Conservation (phyloP, 2,888 invertebrate species). For the Cryptus armator region DNA sequence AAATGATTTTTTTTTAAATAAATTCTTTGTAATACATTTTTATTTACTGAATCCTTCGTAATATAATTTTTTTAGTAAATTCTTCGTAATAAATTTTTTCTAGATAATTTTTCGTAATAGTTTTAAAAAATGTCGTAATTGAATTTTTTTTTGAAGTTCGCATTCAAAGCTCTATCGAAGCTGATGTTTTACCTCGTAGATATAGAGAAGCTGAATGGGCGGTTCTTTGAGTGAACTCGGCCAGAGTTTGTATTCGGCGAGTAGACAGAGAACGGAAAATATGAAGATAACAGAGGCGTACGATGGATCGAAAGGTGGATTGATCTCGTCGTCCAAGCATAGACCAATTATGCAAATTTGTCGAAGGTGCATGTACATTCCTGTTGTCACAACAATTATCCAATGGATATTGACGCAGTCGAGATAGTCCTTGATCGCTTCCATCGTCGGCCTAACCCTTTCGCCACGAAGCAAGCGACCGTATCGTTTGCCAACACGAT, state of each 20-base stretch:
- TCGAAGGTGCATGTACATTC: constrained; percentile 82
- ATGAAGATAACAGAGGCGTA: constrained; percentile 81
- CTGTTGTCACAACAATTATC: constrained; percentile 80
- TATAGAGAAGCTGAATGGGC: constrained; percentile 80
- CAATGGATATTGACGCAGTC: constrained; percentile 81
- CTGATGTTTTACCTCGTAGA: constrained; percentile 79
- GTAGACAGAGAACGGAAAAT: constrained; percentile 81
- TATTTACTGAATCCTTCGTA: background rate
- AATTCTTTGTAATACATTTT: too few relatives aligned
- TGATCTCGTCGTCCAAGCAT: constrained; percentile 77
- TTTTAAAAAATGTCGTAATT: background rate
- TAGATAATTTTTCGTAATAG: background rate
- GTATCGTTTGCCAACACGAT: background rate
- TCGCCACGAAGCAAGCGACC: background rate
- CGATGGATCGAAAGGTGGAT: constrained; percentile 78
- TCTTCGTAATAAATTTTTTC: too few relatives aligned
- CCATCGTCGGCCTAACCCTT: constrained; percentile 73
- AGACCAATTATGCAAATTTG: constrained; percentile 83
- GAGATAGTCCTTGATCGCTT: constrained; percentile 77
- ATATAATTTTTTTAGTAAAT: background rate
- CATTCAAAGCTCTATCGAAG: too few relatives aligned
- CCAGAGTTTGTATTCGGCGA: constrained; percentile 83
- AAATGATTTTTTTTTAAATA: too few relatives aligned
- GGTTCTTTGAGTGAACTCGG: constrained; percentile 83
- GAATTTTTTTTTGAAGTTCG: too few relatives aligned